A percentile compares a stretch with the other conserved stretches of the same genome.
Evolutionary conservation across 2,797 vertebrate species (phyloP).

Genomic region (Sternotherus odoratus): DNA sequence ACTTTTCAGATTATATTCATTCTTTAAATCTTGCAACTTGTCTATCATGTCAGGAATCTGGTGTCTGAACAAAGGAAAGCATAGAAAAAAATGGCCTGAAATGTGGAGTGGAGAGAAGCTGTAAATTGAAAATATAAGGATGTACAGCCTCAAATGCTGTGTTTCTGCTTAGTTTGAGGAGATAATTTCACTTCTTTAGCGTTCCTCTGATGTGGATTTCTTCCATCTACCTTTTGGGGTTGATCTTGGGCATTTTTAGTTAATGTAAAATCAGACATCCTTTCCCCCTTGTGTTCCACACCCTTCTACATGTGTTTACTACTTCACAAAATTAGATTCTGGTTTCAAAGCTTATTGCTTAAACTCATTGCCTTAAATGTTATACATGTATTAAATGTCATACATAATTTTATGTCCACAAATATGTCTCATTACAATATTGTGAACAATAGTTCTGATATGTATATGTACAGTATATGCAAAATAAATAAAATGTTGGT

Average conservation of each 20-base stretch:
- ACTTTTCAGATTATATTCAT: neutral
- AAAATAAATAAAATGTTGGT: conserved; percentile 63
- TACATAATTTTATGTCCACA: conserved; percentile 33
- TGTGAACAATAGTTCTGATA: conserved; percentile 56
- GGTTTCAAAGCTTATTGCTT: conserved; percentile 22
- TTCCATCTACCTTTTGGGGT: neutral
- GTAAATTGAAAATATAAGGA: neutral
- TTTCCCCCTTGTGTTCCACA: neutral
- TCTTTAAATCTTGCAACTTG: neutral
- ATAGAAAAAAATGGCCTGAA: neutral
- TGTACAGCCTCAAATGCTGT: neutral
- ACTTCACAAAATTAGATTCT: neutral
- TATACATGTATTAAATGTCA: conserved; percentile 38
- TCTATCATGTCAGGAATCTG: rapidly evolving
- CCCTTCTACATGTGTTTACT: neutral
- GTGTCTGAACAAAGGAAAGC: neutral
- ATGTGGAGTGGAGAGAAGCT: neutral
- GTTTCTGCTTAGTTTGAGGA: neutral
- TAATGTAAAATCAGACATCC: neutral
- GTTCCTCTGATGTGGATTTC: neutral
- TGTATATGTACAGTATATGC: conserved; percentile 37
- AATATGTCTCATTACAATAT: conserved; percentile 35
- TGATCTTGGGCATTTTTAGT: neutral
- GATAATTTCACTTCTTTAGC: neutral
- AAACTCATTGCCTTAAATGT: conserved; percentile 17